phyloP scores from a whole-genome alignment of 2,113 vertebrate genomes.

The Dryoscopus gambensis region DNA sequence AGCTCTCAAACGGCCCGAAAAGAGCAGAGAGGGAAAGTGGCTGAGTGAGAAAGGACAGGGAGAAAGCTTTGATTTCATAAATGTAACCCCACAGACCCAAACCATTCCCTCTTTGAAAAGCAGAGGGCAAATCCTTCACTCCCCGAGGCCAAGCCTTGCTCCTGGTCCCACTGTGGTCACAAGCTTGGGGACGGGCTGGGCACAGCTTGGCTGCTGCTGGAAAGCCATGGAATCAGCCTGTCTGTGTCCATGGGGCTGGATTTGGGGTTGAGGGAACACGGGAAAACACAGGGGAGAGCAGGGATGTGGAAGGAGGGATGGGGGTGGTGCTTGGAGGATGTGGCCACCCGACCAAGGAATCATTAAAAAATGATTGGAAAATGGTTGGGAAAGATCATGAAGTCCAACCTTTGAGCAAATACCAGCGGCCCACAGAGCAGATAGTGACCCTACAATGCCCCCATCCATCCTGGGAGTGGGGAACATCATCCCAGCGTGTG shows the following conservation, averaged over 20 bases:
- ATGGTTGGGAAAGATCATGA: not conserved
- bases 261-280: not conserved
- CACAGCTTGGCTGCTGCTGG: not conserved
- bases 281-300: fast-evolving
- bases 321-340: not conserved
- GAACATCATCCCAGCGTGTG: not conserved
- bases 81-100: not conserved
- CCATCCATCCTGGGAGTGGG: not conserved
- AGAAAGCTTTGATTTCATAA: not conserved
- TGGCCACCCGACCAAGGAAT: fast-evolving
- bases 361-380: fast-evolving
- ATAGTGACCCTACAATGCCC: not conserved
- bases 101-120: not conserved
- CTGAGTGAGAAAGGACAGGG: not conserved
- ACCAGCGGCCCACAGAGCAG: not conserved
- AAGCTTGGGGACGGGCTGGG: fast-evolving
- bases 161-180: not conserved
- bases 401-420: not conserved
- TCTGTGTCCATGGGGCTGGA: not conserved
- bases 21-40: not conserved
- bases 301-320: not conserved
- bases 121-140: not conserved
- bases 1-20: not conserved
- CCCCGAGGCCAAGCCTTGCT: not conserved
- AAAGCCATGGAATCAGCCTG: fast-evolving